A percentile compares a stretch with the other conserved stretches of the same genome.
These are phyloP conservation scores for Ptiloglossa arizonensis DNA, from an alignment of 1,140 invertebrate species.

Conservation along the genomic window DNA sequence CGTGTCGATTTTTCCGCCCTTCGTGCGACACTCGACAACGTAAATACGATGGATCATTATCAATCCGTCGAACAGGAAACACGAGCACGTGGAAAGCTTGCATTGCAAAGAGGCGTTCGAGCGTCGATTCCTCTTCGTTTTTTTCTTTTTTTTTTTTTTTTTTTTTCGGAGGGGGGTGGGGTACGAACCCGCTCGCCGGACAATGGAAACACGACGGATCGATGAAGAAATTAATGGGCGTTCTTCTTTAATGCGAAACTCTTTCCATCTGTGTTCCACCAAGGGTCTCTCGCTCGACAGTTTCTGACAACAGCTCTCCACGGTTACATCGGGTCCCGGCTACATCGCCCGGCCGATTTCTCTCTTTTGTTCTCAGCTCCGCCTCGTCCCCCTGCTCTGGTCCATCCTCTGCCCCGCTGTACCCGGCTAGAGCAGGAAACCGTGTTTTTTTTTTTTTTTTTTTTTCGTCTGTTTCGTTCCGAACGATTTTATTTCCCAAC, in stretches of 20 bases:
- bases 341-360: not conserved
- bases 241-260: conserved; percentile 35
- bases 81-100: not conserved
- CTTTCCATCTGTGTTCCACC: not conserved
- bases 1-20: conserved; percentile 2
- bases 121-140: conserved; percentile 4
- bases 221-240: conserved; percentile 41
- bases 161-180: not conserved
- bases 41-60: conserved; percentile 39
- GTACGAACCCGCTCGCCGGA: not conserved
- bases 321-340: too few species aligned
- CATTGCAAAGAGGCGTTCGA: conserved; percentile 5
- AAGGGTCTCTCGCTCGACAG: not conserved
- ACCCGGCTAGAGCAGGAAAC: too few species aligned
- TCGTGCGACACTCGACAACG: not conserved
- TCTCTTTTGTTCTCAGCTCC: not conserved
- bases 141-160: too few species aligned
- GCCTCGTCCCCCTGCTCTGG: too few species aligned
- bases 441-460: not conserved
- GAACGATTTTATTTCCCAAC: conserved; percentile 24
- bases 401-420: too few species aligned
- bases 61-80: conserved; percentile 29
- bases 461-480: not conserved
- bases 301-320: conserved; percentile 2
- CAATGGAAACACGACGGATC: conserved; percentile 32